phyloP scores from a whole-genome alignment of 2,797 vertebrate genomes.

The Pseudochromis fuscus region DNA sequence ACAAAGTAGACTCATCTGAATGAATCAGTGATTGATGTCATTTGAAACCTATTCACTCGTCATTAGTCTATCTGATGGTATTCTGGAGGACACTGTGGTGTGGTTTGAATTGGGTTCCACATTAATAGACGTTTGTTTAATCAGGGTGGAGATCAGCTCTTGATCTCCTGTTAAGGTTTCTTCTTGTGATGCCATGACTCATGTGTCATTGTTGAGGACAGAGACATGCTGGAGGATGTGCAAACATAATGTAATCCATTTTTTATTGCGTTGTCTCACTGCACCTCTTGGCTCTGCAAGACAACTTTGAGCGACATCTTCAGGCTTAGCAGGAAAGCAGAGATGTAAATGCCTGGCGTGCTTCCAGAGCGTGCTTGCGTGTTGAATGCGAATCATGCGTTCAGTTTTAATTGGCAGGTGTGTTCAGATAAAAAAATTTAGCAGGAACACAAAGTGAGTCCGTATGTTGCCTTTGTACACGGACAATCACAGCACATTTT shows the following conservation, averaged over 20 bases:
- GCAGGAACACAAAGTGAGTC: background rate
- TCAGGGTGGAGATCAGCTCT: slow-evolving; percentile 16
- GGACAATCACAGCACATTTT: background rate
- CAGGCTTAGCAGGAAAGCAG: background rate
- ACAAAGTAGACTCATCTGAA: no score
- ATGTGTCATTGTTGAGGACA: slow-evolving; percentile 25
- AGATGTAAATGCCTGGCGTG: background rate
- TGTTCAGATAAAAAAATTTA: background rate
- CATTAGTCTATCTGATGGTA: background rate
- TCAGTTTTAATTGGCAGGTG: background rate
- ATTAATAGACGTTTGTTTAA: slow-evolving; percentile 19
- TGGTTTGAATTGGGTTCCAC: background rate
- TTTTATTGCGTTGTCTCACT: slow-evolving; percentile 3
- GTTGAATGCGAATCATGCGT: background rate
- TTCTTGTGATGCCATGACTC: slow-evolving; percentile 39
- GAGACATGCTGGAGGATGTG: slow-evolving; percentile 23
- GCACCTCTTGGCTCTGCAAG: background rate
- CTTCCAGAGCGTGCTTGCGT: background rate
- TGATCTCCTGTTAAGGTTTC: background rate
- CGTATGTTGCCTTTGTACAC: background rate
- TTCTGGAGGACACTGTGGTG: background rate
- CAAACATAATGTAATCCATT: background rate
- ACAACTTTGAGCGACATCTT: background rate
- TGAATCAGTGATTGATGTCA: background rate
- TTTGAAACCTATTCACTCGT: background rate